Evolutionary conservation across 1,140 invertebrate genomes (phyloP).

Genomic region (Anoplophora glabripennis): DNA sequence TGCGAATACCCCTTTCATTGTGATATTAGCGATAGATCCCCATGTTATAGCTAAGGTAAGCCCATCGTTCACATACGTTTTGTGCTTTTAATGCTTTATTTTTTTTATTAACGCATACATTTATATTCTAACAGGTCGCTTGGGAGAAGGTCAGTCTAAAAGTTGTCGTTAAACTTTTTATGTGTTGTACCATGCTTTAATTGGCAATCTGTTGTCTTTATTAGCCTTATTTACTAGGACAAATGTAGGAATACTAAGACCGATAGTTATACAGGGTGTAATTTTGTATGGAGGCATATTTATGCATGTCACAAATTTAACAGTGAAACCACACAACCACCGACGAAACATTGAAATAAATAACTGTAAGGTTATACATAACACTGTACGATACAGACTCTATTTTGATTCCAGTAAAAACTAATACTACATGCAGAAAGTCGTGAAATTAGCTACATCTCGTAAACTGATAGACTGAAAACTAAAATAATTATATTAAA

Average conservation of each 20-base stretch:
- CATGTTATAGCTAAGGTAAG: constrained; percentile 92
- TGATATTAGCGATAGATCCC: constrained; percentile 92
- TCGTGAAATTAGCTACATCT: too few species aligned
- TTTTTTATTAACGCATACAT: constrained; percentile 23
- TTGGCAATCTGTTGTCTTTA: neutral
- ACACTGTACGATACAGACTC: too few species aligned
- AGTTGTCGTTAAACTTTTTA: constrained; percentile 10
- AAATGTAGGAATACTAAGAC: neutral
- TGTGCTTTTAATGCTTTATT: constrained; percentile 7
- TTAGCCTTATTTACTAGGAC: too few species aligned
- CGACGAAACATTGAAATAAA: too few species aligned
- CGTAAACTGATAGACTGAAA: too few species aligned
- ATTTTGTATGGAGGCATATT: too few species aligned
- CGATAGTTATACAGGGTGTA: neutral
- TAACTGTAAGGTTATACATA: too few species aligned
- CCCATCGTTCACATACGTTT: neutral
- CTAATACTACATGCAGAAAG: too few species aligned
- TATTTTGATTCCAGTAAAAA: too few species aligned
- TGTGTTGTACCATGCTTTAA: neutral
- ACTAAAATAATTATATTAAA: too few species aligned
- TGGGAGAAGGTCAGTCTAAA: constrained; percentile 55
- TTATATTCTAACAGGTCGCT: constrained; percentile 51
- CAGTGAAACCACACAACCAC: too few species aligned
- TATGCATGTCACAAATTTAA: too few species aligned
- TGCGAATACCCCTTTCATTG: constrained; percentile 86